Conservation (phyloP, 2,797 vertebrate genomes). For the Lacerta bilineata region DNA sequence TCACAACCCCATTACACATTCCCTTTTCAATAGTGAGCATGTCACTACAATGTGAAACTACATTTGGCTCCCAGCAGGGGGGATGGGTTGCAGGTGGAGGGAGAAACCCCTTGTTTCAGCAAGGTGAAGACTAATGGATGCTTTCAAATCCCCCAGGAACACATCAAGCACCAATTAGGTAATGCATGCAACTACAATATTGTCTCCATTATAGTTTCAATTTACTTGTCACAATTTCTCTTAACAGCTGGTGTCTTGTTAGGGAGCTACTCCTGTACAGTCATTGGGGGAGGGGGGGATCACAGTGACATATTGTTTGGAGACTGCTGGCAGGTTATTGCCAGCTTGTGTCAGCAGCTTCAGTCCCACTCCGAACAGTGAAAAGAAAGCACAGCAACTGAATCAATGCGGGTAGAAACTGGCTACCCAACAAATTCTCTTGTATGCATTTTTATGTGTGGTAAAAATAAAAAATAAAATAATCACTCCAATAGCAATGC, state of each 20-base stretch:
- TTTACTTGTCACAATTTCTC: constrained; percentile 38
- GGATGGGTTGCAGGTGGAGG: constrained; percentile 30
- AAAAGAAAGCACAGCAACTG: constrained; percentile 40
- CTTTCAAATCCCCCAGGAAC: not conserved
- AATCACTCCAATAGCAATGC: no score
- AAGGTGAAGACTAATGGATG: constrained; percentile 45
- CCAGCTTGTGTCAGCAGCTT: constrained; percentile 19
- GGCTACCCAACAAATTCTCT: not conserved
- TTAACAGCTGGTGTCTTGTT: constrained; percentile 21
- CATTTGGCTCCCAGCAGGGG: constrained; percentile 28
- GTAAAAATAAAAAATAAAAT: no score
- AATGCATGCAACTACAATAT: constrained; percentile 39
- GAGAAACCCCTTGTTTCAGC: constrained; percentile 42
- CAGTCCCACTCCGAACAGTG: not conserved
- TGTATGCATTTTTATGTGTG: not conserved
- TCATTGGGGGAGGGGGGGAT: not conserved
- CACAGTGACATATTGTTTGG: constrained; percentile 47
- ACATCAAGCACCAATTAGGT: constrained; percentile 25
- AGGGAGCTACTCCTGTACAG: constrained; percentile 10
- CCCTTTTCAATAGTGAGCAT: not conserved
- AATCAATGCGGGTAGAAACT: constrained; percentile 36
- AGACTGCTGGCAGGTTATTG: constrained; percentile 41
- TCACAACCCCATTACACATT: constrained; percentile 18
- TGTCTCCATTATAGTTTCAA: constrained; percentile 35
- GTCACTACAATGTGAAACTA: constrained; percentile 13